These are phyloP conservation scores for Marronus borbonicus DNA, from an alignment of 2,888 invertebrate species.

Conservation along the genomic window DNA sequence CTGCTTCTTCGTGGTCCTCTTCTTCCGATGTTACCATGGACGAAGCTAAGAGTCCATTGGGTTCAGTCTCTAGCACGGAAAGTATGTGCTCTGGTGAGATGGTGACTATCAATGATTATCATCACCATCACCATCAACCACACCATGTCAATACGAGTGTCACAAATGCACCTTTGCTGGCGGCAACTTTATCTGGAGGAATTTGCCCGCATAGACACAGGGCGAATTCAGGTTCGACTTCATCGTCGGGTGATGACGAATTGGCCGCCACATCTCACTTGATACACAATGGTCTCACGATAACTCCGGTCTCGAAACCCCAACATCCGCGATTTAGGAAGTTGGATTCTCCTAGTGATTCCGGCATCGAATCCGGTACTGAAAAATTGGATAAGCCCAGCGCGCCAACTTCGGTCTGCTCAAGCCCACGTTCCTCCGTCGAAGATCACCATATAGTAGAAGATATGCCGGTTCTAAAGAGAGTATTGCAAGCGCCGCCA, in stretches of 20 bases:
- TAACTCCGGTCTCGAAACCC: conserved; percentile 77
- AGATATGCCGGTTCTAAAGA: conserved; percentile 95
- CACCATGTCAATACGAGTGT: conserved; percentile 74
- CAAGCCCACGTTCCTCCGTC: conserved; percentile 87
- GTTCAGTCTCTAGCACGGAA: conserved; percentile 91
- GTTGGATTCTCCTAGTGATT: conserved; percentile 92
- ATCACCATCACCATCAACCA: conserved; percentile 62
- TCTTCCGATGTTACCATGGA: conserved; percentile 81
- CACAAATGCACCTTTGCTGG: conserved; percentile 82
- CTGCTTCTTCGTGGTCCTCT: conserved; percentile 79
- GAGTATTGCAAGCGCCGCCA: conserved; percentile 93
- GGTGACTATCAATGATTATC: conserved; percentile 75
- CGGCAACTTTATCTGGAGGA: conserved; percentile 82
- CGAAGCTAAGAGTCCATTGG: conserved; percentile 88
- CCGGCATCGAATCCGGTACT: conserved; percentile 94
- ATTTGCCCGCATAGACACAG: conserved; percentile 82
- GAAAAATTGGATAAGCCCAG: conserved; percentile 85
- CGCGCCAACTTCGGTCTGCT: conserved; percentile 84
- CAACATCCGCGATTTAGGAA: conserved; percentile 80
- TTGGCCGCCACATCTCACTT: conserved; percentile 81
- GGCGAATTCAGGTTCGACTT: conserved; percentile 82
- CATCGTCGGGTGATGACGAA: conserved; percentile 87
- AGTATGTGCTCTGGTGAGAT: conserved; percentile 83
- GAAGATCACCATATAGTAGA: conserved; percentile 86
- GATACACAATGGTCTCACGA: conserved; percentile 82